phyloP scores from a whole-genome alignment of 2,797 vertebrate genomes.

The Sebastes diaconus region DNA sequence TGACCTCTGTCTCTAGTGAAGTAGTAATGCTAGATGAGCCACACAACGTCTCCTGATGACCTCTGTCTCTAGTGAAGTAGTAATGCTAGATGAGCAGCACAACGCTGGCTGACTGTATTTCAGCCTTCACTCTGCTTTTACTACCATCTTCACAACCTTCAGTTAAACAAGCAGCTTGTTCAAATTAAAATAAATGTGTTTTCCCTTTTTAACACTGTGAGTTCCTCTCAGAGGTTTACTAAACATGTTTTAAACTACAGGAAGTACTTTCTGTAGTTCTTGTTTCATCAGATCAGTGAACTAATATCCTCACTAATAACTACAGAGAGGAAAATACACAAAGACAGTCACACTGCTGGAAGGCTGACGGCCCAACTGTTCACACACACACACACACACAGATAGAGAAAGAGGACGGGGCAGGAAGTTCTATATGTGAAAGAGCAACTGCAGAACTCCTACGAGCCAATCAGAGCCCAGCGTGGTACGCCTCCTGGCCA shows the following conservation, averaged over 20 bases:
- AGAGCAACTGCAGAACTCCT: conserved; percentile 29
- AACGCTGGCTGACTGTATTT: no score
- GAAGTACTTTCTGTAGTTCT: no score
- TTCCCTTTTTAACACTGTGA: neutral
- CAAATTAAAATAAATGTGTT: neutral
- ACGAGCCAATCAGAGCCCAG: conserved; percentile 46
- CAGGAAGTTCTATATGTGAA: conserved; percentile 42
- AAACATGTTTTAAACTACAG: neutral
- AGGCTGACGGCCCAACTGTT: no score
- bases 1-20: no score
- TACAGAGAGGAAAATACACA: neutral
- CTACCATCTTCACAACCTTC: neutral
- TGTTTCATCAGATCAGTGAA: no score
- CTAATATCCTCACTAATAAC: neutral
- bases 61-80: no score
- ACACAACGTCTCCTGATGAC: no score
- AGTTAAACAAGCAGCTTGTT: neutral
- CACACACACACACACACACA: neutral
- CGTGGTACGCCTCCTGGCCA: conserved; percentile 5
- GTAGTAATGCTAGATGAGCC: no score
- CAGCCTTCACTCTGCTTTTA: neutral
- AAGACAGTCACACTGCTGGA: neutral
- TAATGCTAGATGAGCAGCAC: no score
- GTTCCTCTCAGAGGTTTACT: neutral
- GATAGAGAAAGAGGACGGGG: conserved; percentile 12